Conservation (phyloP, 2,888 invertebrate genomes). For the Panorpa germanica region DNA sequence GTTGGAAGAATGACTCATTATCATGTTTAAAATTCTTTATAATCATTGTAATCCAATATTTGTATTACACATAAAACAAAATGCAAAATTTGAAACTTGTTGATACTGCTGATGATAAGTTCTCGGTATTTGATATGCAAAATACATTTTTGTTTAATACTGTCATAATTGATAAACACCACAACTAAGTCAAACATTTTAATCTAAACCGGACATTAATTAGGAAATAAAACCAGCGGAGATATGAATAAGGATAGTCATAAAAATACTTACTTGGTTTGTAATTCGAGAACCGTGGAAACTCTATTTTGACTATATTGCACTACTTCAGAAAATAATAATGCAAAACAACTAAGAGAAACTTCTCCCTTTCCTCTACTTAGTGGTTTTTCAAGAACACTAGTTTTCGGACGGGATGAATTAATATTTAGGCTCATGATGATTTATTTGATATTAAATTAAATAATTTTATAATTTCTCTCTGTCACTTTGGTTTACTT, state of each 20-base stretch:
- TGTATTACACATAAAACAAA: no score
- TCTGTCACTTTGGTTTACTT: no score
- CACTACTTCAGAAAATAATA: slow-evolving; percentile 94
- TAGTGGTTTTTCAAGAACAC: slow-evolving; percentile 76
- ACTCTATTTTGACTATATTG: slow-evolving; percentile 96
- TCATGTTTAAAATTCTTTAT: no score
- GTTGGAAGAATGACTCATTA: no score
- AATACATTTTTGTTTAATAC: no score
- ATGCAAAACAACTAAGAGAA: slow-evolving; percentile 79
- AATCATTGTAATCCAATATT: no score
- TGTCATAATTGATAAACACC: slow-evolving; percentile 1
- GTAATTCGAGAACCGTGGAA: slow-evolving; percentile 85
- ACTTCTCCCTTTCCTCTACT: slow-evolving; percentile 88
- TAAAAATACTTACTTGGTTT: slow-evolving; percentile 53
- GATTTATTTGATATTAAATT: no score
- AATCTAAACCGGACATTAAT: slow-evolving; percentile 1
- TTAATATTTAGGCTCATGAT: no score
- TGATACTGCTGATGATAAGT: no score
- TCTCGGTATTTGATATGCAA: no score
- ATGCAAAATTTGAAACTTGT: no score
- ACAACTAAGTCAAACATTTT: background rate
- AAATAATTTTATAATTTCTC: no score
- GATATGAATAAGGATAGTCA: slow-evolving; percentile 3
- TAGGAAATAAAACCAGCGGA: slow-evolving; percentile 6
- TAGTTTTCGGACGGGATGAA: slow-evolving; percentile 43